Evolutionary conservation across 2,113 vertebrate genomes (phyloP).

Genomic region (Eclectus roratus): DNA sequence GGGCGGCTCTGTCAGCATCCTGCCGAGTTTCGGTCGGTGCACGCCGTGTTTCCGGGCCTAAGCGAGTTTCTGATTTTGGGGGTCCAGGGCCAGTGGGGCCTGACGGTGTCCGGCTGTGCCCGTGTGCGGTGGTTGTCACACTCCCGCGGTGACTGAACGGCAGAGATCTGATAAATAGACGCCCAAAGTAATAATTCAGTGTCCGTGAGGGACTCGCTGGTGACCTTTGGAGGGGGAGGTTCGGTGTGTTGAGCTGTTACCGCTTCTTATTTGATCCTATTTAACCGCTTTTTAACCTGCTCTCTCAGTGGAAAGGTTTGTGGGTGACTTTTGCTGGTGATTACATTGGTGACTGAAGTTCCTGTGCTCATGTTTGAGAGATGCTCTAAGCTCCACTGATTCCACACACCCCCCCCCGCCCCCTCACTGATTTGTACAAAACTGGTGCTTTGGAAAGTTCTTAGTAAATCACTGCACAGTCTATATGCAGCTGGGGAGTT

Average conservation of each 20-base stretch:
- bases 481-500: neutral
- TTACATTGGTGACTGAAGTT: neutral
- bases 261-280: neutral
- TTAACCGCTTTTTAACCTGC: neutral
- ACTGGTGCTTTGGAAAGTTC: neutral
- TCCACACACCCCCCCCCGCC: neutral
- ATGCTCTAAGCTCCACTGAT: neutral
- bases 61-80: neutral
- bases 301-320: neutral
- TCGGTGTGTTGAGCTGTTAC: neutral
- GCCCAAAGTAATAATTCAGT: neutral
- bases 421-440: neutral
- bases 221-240: neutral
- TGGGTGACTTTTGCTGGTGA: neutral
- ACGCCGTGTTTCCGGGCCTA: neutral
- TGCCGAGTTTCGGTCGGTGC: neutral
- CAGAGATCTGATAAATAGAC: neutral
- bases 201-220: neutral
- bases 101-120: neutral
- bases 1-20: neutral
- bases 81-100: neutral
- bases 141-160: neutral
- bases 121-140: accelerated
- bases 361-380: accelerated
- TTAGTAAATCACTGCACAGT: neutral